phyloP scores from a whole-genome alignment of 2,113 vertebrate genomes.

The Rhinolophus sinicus region DNA sequence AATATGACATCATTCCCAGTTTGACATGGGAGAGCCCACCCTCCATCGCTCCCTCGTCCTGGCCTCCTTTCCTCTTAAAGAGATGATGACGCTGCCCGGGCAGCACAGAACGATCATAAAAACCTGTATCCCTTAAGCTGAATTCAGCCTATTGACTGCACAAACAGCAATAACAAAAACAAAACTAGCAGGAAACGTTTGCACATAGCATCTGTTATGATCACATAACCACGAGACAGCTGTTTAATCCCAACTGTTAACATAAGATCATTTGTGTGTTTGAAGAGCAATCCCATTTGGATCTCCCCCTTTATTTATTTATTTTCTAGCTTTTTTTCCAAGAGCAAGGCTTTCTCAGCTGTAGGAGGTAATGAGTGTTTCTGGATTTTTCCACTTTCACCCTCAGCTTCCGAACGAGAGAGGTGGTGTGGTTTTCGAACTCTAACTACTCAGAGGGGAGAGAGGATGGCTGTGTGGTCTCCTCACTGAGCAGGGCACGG shows the following conservation, averaged over 20 bases:
- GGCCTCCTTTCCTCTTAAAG: slow-evolving; percentile 74
- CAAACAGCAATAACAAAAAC: slow-evolving; percentile 92
- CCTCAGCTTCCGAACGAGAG: slow-evolving; percentile 78
- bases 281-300: slow-evolving; percentile 93
- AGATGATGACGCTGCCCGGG: slow-evolving; percentile 82
- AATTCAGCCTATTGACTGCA: slow-evolving; percentile 91
- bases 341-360: slow-evolving; percentile 84
- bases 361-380: slow-evolving; percentile 77
- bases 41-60: slow-evolving; percentile 34
- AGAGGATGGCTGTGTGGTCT: slow-evolving; percentile 85
- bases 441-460: slow-evolving; percentile 67
- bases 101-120: slow-evolving; percentile 84
- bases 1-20: slow-evolving; percentile 82
- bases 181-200: slow-evolving; percentile 90
- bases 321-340: slow-evolving; percentile 85
- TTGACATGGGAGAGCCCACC: slow-evolving; percentile 77
- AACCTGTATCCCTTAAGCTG: slow-evolving; percentile 87
- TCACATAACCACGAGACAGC: slow-evolving; percentile 95
- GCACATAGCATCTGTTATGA: slow-evolving; percentile 94
- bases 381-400: slow-evolving; percentile 83
- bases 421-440: slow-evolving; percentile 65
- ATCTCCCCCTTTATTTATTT: slow-evolving; percentile 88
- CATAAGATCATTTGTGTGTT: slow-evolving; percentile 95
- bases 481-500: slow-evolving; percentile 53
- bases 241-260: slow-evolving; percentile 98